Conservation (phyloP, 1,140 invertebrate genomes). For the Saxidomus purpurata region DNA sequence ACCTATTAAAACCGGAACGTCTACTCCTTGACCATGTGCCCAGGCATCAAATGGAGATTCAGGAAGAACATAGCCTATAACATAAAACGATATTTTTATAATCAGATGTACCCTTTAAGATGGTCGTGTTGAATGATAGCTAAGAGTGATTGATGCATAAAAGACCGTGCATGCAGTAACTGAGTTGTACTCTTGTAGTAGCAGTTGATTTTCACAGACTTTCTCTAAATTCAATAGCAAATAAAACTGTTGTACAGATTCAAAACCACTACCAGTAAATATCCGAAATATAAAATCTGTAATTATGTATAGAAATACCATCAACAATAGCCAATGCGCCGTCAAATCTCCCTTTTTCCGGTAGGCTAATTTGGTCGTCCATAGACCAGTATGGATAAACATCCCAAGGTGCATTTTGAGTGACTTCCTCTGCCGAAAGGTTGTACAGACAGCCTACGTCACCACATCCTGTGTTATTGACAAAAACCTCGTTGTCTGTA, state of each 20-base stretch:
- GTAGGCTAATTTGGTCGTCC: constrained; percentile 39
- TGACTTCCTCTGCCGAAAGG: constrained; percentile 42
- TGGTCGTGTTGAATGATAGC: too few species aligned
- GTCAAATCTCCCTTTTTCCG: constrained; percentile 37
- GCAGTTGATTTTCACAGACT: too few species aligned
- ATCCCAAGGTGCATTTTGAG: constrained; percentile 46
- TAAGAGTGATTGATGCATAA: too few species aligned
- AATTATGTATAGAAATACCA: constrained; percentile 9
- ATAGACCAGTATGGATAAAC: constrained; percentile 54
- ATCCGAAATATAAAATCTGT: too few species aligned
- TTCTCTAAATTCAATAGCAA: too few species aligned
- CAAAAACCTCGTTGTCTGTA: constrained; percentile 62
- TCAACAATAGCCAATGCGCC: constrained; percentile 67
- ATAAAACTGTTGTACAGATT: too few species aligned
- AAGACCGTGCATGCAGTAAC: too few species aligned
- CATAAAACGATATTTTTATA: too few species aligned
- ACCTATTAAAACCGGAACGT: constrained; percentile 64
- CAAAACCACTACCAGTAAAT: too few species aligned
- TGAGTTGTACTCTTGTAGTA: too few species aligned
- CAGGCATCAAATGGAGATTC: constrained; percentile 62
- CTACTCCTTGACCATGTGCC: constrained; percentile 29
- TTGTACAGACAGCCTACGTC: constrained; percentile 61
- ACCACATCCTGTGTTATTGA: constrained; percentile 58
- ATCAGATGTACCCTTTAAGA: too few species aligned
- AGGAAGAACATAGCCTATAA: constrained; percentile 59